phyloP scores from a whole-genome alignment of 2,888 invertebrate species.

The Chymomyza fuscimana region DNA sequence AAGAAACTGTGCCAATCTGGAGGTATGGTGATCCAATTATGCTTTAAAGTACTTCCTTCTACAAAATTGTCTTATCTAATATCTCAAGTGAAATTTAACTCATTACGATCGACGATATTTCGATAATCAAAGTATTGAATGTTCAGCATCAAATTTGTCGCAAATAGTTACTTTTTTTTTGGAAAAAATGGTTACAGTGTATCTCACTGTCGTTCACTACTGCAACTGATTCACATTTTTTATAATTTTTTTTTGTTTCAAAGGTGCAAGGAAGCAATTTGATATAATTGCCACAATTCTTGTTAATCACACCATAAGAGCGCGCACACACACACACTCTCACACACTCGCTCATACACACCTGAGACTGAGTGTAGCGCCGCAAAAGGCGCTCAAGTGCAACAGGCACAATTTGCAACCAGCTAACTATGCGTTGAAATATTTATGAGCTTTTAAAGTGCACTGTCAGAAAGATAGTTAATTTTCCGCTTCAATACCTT shows the following conservation, averaged over 20 bases:
- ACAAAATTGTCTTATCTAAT: no score
- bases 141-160: no score
- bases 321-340: constrained; percentile 24
- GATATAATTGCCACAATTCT: constrained; percentile 77
- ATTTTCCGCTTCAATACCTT: background rate
- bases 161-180: no score
- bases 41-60: no score
- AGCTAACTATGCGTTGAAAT: constrained; percentile 65
- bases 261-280: constrained; percentile 79
- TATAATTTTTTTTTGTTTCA: background rate
- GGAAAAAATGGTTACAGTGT: no score
- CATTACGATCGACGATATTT: no score
- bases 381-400: constrained; percentile 33
- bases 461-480: constrained; percentile 12
- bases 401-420: constrained; percentile 43
- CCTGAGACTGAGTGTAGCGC: constrained; percentile 28
- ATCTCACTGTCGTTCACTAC: constrained; percentile 4
- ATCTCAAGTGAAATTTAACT: no score
- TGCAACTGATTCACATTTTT: no score
- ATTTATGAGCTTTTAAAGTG: constrained; percentile 66
- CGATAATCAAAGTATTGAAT: no score
- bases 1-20: no score
- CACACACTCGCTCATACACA: constrained; percentile 20
- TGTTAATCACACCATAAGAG: constrained; percentile 64
- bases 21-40: no score